phyloP scores from a whole-genome alignment of 2,113 vertebrate species.

The Thunnus thynnus region DNA sequence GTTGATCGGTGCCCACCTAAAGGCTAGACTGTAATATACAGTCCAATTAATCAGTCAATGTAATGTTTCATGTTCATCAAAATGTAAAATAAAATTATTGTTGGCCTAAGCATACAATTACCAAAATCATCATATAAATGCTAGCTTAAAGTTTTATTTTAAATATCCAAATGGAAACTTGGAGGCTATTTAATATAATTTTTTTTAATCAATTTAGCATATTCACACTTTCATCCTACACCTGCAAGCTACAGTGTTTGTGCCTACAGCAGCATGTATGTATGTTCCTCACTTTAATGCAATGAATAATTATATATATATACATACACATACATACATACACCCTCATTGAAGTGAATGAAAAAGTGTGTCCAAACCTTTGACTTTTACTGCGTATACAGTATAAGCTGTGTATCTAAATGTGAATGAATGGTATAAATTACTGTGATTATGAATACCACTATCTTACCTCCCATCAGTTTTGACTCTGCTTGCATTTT shows the following conservation, averaged over 20 bases:
- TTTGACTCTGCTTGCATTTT: constrained; percentile 36
- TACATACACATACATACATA: too few species aligned
- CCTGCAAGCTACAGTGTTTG: background rate
- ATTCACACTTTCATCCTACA: constrained; percentile 1
- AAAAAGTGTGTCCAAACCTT: too few species aligned
- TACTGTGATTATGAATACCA: constrained; percentile 34
- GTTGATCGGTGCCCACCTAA: constrained; percentile 65
- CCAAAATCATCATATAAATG: background rate
- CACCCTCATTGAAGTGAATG: too few species aligned
- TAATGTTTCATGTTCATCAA: background rate
- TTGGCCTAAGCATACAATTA: background rate
- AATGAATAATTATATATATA: too few species aligned
- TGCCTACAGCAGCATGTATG: background rate
- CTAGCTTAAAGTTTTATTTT: background rate
- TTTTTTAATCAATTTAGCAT: background rate
- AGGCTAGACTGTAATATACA: constrained; percentile 49
- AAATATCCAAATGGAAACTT: background rate
- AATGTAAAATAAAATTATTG: background rate
- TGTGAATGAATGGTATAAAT: constrained; percentile 9
- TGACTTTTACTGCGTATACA: background rate
- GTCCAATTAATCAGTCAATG: background rate
- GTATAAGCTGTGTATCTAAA: background rate
- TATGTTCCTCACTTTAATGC: background rate
- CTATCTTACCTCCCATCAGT: background rate
- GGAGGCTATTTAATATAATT: background rate